A percentile compares a stretch with the other conserved stretches of the same genome.
These are phyloP conservation scores for Coryphaenoides rupestris DNA, from an alignment of 2,113 vertebrate genomes.

Conservation along the genomic window DNA sequence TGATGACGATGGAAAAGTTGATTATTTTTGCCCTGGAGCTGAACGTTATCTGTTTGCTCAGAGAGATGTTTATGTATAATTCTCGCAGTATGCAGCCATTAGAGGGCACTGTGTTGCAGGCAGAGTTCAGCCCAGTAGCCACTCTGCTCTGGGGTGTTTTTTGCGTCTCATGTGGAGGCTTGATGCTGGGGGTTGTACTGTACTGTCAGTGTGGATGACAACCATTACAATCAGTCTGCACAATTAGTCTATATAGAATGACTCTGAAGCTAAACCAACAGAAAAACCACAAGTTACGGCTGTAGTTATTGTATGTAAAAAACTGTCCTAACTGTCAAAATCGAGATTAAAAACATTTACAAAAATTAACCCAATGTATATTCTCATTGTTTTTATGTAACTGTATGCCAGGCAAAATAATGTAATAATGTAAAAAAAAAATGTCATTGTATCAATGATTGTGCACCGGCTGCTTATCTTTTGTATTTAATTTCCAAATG, in stretches of 20 bases:
- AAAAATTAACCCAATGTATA: no score
- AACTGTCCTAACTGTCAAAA: not conserved
- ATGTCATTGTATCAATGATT: constrained; percentile 51
- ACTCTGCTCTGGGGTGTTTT: constrained; percentile 23
- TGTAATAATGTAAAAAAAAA: constrained; percentile 32
- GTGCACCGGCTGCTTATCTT: constrained; percentile 42
- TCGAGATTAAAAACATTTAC: not conserved
- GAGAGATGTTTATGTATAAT: constrained; percentile 36
- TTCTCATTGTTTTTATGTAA: not conserved
- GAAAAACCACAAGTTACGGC: not conserved
- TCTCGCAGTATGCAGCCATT: constrained; percentile 42
- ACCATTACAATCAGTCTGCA: not conserved
- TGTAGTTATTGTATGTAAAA: not conserved
- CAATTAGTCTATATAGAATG: not conserved
- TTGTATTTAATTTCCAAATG: constrained; percentile 65
- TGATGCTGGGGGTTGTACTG: constrained; percentile 34
- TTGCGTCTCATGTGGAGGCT: constrained; percentile 20
- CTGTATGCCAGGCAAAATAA: constrained; percentile 12
- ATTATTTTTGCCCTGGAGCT: constrained; percentile 52
- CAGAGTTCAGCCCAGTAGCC: constrained; percentile 28
- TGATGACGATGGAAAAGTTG: constrained; percentile 51
- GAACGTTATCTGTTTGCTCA: constrained; percentile 46
- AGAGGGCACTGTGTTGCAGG: constrained; percentile 65
- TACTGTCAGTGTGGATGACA: constrained; percentile 1
- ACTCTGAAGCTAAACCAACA: not conserved